Evolutionary conservation across 2,113 vertebrate genomes (phyloP).

Genomic region (Corydoras sp.): DNA sequence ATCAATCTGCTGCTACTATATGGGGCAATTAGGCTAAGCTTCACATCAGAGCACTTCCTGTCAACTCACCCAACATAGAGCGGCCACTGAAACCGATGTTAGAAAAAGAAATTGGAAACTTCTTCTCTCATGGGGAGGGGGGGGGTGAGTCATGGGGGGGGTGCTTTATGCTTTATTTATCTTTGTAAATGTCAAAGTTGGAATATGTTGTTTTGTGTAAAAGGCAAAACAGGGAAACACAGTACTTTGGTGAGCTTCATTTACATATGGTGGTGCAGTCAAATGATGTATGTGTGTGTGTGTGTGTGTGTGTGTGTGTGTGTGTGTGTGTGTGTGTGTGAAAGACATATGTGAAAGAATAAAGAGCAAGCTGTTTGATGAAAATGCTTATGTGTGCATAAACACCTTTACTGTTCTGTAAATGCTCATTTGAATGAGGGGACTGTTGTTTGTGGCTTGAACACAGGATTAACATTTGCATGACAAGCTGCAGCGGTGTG

Average conservation of each 20-base stretch:
- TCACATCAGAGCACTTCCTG: conserved; percentile 4
- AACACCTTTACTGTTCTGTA: too few relatives aligned
- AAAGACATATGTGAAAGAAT: neutral
- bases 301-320: conserved; percentile 1
- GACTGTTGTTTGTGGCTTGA: too few relatives aligned
- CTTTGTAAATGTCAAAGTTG: conserved; percentile 14
- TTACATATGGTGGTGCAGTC: conserved; percentile 18
- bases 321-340: neutral
- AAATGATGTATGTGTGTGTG: conserved; percentile 6
- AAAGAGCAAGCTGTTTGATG: neutral
- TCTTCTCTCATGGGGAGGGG: neutral
- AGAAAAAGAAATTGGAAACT: neutral
- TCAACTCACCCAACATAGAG: neutral
- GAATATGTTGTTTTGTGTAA: conserved; percentile 5
- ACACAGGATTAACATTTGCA: too few relatives aligned
- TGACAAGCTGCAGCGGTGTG: too few relatives aligned
- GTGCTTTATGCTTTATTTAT: neutral
- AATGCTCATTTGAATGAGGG: too few relatives aligned
- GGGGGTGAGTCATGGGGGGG: conserved; percentile 1
- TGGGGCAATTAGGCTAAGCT: too few relatives aligned
- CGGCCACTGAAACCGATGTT: neutral
- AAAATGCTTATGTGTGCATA: too few relatives aligned
- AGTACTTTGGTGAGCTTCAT: neutral
- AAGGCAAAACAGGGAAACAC: conserved; percentile 2
- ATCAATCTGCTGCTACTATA: too few relatives aligned